Base-by-base conservation (phyloP, 2,888 invertebrate species). In the Acholoe squamosa region DNA sequence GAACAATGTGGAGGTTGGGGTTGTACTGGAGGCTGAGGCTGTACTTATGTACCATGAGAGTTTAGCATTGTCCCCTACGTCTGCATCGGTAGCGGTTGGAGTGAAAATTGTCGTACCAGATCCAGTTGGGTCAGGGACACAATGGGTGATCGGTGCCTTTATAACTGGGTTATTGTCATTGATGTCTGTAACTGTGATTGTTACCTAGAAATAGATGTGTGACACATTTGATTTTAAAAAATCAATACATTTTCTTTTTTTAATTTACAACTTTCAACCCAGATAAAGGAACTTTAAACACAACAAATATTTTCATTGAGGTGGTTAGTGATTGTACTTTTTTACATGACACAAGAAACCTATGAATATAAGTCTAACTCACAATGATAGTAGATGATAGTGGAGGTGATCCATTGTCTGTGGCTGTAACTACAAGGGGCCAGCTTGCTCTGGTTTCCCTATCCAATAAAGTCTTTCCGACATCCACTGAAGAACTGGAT, bases 101-200 rank as follows among this genome's bases (percentile, higher is more conserved):
- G 33, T 84, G 43, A 84, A 43, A 16, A 84, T 1, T 22, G 12
- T n/a, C 22, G 84, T 84, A 43, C 43, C 43, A 12, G n/a, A 14
- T 84, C 3, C 22, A 16, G 84, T 52, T 3, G 43, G n/a, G 22
- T 84, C 34, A 10, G 28, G 31, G 71, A 25, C 25, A 28, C 71
- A 71, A 28, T 71, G 71, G 3, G 71, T n/a, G 71, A 71, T n/a
- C 28, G 71, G 71, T 7, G 28, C 71, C 12, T 86, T 86, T 89
- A 94, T 93, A 1, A 89, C 86, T 0, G 94, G 94, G 0, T 92
- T 88, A 71, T 94, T 94, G 90, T 94, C 94, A 90, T 94, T 94
- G 10, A 94, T 33, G 90, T 94, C 94, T 34, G 80, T 84, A 0
- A 91, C 19, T n/a, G 67, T 52, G 10, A 91, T 77, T 0, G 51